Evolutionary conservation across 2,113 vertebrate species (phyloP).

Genomic region (Octodon degus): DNA sequence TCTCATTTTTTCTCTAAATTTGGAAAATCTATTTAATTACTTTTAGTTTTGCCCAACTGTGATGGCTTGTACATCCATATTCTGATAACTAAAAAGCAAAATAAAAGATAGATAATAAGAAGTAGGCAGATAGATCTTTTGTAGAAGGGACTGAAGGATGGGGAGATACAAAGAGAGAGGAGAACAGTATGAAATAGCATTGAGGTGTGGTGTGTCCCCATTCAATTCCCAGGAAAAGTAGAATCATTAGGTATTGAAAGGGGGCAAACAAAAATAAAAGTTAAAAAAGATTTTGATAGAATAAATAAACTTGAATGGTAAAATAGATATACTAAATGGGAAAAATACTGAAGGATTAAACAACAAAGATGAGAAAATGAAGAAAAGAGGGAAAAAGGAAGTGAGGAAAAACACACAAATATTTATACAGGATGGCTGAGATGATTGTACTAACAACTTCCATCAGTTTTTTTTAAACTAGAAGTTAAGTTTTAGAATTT

Average conservation of each 20-base stretch:
- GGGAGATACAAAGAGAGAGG: not conserved
- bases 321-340: too few species aligned
- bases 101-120: not conserved
- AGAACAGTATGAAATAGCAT: not conserved
- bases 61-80: not conserved
- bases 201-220: not conserved
- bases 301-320: too few species aligned
- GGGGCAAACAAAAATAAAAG: not conserved
- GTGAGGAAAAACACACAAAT: too few species aligned
- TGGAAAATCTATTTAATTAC: not conserved
- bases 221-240: not conserved
- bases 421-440: too few species aligned
- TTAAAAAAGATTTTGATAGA: not conserved
- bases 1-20: slow-evolving; percentile 38
- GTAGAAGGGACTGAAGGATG: not conserved
- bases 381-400: too few species aligned
- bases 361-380: too few species aligned
- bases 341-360: too few species aligned
- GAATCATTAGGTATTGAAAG: not conserved
- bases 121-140: not conserved
- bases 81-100: not conserved
- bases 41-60: not conserved
- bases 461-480: too few species aligned
- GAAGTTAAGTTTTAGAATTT: too few species aligned
- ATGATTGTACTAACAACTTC: too few species aligned